Conservation (phyloP, 2,888 invertebrate species). For the Drosophila monieri region DNA sequence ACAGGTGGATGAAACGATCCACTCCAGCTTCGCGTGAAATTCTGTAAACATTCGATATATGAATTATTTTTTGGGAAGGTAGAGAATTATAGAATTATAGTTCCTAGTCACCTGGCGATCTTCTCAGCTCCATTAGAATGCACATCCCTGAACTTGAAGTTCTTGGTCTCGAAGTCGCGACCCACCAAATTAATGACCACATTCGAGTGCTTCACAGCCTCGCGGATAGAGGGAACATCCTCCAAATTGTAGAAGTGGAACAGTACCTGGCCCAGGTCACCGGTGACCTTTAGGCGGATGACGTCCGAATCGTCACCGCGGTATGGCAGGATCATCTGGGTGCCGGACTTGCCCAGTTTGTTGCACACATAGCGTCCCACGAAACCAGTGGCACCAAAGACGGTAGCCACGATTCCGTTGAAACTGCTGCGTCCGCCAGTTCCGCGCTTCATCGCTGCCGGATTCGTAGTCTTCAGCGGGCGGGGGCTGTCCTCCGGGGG, state of each 20-base stretch:
- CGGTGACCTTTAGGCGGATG: constrained; percentile 91
- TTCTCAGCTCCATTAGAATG: constrained; percentile 93
- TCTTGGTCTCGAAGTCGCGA: constrained; percentile 95
- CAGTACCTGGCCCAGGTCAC: constrained; percentile 97
- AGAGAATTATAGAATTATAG: no score
- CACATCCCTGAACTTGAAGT: constrained; percentile 93
- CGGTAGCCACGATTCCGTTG: constrained; percentile 98
- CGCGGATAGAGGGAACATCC: constrained; percentile 93
- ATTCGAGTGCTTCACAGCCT: constrained; percentile 96
- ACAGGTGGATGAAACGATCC: constrained; percentile 95
- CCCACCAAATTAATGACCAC: constrained; percentile 98
- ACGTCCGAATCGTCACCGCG: constrained; percentile 93
- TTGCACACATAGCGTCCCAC: constrained; percentile 95
- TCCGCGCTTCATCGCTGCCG: constrained; percentile 90
- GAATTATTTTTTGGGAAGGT: neutral
- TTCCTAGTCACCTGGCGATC: constrained; percentile 88
- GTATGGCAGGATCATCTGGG: constrained; percentile 96
- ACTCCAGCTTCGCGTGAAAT: constrained; percentile 91
- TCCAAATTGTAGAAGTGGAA: constrained; percentile 93
- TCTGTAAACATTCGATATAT: constrained; percentile 80
- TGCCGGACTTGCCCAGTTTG: constrained; percentile 93
- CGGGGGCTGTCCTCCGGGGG: constrained; percentile 79
- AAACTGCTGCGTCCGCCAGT: constrained; percentile 98
- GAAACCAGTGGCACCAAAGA: constrained; percentile 96
- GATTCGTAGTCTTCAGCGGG: constrained; percentile 85